Evolutionary conservation across 2,888 invertebrate genomes (phyloP), one percentile per base, ranked within the genome.

Genomic region (Epistrophella euchroma): DNA sequence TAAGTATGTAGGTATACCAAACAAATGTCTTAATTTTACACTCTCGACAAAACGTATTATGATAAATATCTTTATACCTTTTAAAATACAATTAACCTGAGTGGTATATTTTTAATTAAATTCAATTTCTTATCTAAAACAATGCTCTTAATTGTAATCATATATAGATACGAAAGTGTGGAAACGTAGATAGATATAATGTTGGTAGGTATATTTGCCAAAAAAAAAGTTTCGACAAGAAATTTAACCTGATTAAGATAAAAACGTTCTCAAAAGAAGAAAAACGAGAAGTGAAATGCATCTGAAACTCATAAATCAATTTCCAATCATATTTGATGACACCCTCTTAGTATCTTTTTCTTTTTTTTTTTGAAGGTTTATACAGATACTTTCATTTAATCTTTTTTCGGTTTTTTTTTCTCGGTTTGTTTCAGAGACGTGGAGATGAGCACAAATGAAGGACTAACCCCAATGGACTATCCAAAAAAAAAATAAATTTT

Each of bases 281-380:
- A 62, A 45, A 6, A 25, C 7, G 50, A 43, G 13, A 52, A 66
- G 45, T 25, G n/a, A 50, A 76, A 74, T 82, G 82, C 86, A 82
- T 77, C 82, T 60, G 77, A 64, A 86, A 71, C n/a, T 22, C 76
- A 82, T 86, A 82, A 82, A 77, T 86, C 77, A 82, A 60, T 82
- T 78, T 82, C 62, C 82, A 76, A 86, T 82, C 86, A 86, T 86
- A 78, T 86, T 82, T 86, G 86, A 86, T 82, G 86, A 82, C 86
- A 86, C 82, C 77, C 82, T 74, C 77, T 86, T 78, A 55, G 64
- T 75, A 60, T 52, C 7, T 47, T 50, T 32, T 72, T 50, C 40
- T 25, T 28, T 19, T 35, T 28, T 50, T 71, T 52, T 22, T 45
- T 19, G 25, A n/a, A 22, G 35, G 50, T 9, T 52, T 68, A 73